Evolutionary conservation across 2,888 invertebrate species (phyloP).

Genomic region (Lamellibrachia satsuma): DNA sequence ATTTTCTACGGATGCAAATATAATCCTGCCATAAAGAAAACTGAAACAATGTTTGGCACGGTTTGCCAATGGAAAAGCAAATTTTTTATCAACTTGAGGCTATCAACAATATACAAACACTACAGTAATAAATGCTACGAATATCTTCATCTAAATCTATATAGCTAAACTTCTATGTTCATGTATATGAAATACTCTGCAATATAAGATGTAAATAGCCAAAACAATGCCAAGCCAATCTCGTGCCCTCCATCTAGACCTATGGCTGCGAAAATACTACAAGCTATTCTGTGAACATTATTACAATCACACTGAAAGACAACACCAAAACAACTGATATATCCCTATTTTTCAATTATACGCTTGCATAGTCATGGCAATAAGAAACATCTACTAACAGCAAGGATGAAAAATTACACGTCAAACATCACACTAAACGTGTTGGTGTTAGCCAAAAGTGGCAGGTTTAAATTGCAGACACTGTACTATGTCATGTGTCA

Average conservation of each 20-base stretch:
- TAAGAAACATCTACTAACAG: background rate
- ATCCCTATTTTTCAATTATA: background rate
- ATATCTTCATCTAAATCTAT: background rate
- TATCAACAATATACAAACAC: background rate
- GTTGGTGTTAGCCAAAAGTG: background rate
- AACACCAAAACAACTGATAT: conserved; percentile 5
- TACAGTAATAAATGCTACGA: conserved; percentile 8
- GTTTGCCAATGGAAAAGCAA: background rate
- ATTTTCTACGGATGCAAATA: background rate
- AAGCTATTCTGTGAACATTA: background rate
- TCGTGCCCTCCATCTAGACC: background rate
- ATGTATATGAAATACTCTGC: conserved; percentile 6
- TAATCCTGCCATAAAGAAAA: background rate
- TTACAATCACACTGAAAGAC: conserved; percentile 5
- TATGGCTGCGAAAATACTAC: background rate
- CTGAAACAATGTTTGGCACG: background rate
- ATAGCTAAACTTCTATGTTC: conserved; percentile 17
- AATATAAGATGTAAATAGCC: background rate
- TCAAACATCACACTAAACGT: background rate
- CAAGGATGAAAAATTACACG: background rate
- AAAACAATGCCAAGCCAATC: background rate
- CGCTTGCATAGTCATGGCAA: background rate
- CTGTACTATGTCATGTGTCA: background rate
- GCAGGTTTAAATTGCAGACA: background rate
- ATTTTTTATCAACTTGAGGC: background rate